Conservation (phyloP, 92 coral and sea anemone species). For the Epizoanthus stellaris region DNA sequence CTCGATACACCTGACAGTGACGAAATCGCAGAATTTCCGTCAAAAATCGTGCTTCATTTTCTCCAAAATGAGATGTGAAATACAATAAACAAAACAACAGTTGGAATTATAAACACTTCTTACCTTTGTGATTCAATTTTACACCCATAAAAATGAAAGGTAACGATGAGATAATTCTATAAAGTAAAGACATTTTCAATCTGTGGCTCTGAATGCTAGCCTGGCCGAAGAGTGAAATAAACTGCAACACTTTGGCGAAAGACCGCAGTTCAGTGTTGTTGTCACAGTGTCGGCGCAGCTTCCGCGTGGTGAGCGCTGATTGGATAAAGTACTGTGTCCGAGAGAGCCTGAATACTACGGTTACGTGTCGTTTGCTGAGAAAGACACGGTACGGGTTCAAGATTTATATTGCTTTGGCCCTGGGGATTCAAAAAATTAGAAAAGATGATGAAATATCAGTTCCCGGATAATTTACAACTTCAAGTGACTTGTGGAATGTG, state of each 20-base stretch:
- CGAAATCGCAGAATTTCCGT: background rate
- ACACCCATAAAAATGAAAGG: slow-evolving; percentile 60
- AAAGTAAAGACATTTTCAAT: slow-evolving; percentile 74
- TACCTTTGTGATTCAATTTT: slow-evolving; percentile 68
- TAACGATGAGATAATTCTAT: slow-evolving; percentile 67
- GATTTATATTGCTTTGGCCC: no score
- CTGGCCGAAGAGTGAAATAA: background rate
- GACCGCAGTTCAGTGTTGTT: slow-evolving; percentile 79
- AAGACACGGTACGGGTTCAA: no score
- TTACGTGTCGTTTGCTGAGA: slow-evolving; percentile 38
- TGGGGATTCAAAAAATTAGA: no score
- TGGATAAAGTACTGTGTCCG: slow-evolving; percentile 49
- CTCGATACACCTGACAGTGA: slow-evolving; percentile 68
- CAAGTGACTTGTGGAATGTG: no score
- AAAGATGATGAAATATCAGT: no score
- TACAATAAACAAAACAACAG: background rate
- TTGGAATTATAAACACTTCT: slow-evolving; percentile 14
- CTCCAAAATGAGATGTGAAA: background rate
- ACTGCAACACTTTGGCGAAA: slow-evolving; percentile 12
- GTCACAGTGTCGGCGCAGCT: slow-evolving; percentile 81
- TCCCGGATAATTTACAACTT: no score
- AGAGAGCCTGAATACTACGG: slow-evolving; percentile 7
- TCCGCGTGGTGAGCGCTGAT: slow-evolving; percentile 96
- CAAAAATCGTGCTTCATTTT: background rate
- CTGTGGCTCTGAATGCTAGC: slow-evolving; percentile 36